Conservation (phyloP, 2,113 vertebrate species). For the Kryptolebias marmoratus region DNA sequence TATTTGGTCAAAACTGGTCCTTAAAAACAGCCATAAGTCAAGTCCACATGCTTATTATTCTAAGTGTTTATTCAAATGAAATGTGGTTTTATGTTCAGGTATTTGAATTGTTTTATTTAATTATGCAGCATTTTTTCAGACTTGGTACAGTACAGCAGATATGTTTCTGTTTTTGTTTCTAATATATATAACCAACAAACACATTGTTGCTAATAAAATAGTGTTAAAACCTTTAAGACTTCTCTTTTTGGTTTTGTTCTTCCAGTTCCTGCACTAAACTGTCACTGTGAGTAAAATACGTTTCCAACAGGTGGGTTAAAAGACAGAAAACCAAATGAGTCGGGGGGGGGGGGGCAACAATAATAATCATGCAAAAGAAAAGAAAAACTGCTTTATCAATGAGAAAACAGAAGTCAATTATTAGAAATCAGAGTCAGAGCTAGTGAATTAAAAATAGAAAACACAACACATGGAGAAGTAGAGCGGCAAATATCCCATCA, state of each 20-base stretch:
- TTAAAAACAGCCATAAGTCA: conserved; percentile 19
- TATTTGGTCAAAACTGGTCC: conserved; percentile 9
- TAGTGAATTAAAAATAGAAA: conserved; percentile 61
- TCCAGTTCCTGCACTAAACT: conserved; percentile 1
- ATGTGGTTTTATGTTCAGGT: conserved; percentile 75
- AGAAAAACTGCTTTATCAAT: conserved; percentile 39
- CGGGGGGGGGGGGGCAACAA: conserved; percentile 7
- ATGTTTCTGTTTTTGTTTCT: conserved; percentile 79
- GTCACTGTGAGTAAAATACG: conserved; percentile 23
- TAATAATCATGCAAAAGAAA: conserved; percentile 40
- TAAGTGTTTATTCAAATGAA: conserved; percentile 71
- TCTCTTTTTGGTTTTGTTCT: not conserved
- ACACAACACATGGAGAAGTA: conserved; percentile 63
- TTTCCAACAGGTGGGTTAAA: not conserved
- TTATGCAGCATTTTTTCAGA: conserved; percentile 65
- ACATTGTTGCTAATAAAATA: conserved; percentile 84
- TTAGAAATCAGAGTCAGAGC: conserved; percentile 67
- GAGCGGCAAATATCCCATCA: conserved; percentile 51
- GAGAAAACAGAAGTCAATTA: conserved; percentile 40
- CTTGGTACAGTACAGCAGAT: conserved; percentile 73
- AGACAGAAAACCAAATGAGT: conserved; percentile 48
- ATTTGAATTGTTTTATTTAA: conserved; percentile 72
- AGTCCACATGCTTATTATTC: conserved; percentile 32
- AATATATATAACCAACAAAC: conserved; percentile 79
- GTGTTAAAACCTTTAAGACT: conserved; percentile 61